Evolutionary conservation across 2,888 invertebrate species (phyloP).

Genomic region (Tetragonisca angustula): DNA sequence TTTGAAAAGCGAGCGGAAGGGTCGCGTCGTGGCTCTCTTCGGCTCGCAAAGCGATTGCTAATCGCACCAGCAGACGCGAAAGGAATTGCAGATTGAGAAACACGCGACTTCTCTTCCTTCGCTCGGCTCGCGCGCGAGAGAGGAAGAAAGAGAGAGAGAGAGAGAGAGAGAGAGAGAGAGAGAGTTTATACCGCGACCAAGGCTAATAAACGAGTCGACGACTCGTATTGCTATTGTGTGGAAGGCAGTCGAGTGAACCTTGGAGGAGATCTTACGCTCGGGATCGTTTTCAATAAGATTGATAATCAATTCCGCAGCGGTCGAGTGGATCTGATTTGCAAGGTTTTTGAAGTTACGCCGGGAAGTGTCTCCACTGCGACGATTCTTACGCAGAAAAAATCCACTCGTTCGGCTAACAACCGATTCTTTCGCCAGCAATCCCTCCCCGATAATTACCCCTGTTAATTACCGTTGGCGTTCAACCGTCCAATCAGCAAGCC

Average conservation of each 20-base stretch:
- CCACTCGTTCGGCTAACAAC: slow-evolving; percentile 49
- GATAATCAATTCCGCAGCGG: slow-evolving; percentile 51
- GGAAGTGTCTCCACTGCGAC: slow-evolving; percentile 52
- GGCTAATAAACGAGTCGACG: slow-evolving; percentile 32
- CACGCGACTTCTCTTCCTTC: slow-evolving; percentile 13
- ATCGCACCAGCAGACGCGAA: slow-evolving; percentile 44
- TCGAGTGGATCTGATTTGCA: slow-evolving; percentile 56
- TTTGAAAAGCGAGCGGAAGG: slow-evolving; percentile 14
- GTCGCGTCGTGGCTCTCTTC: background rate
- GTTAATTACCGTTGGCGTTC: slow-evolving; percentile 50
- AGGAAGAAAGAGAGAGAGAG: no score
- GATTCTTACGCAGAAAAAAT: slow-evolving; percentile 55
- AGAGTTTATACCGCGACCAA: slow-evolving; percentile 4
- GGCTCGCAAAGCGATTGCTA: slow-evolving; percentile 39
- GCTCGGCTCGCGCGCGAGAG: background rate
- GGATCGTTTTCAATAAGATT: slow-evolving; percentile 31
- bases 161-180: no score
- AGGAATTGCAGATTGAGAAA: slow-evolving; percentile 58
- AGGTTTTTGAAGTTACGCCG: slow-evolving; percentile 30
- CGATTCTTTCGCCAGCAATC: slow-evolving; percentile 7
- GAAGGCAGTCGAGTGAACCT: slow-evolving; percentile 16
- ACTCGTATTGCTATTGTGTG: background rate
- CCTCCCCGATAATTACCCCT: slow-evolving; percentile 48
- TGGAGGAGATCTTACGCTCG: slow-evolving; percentile 11
- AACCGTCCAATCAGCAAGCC: slow-evolving; percentile 47